Base-by-base conservation (phyloP, 2,797 vertebrate genomes). In the Sparus aurata region DNA sequence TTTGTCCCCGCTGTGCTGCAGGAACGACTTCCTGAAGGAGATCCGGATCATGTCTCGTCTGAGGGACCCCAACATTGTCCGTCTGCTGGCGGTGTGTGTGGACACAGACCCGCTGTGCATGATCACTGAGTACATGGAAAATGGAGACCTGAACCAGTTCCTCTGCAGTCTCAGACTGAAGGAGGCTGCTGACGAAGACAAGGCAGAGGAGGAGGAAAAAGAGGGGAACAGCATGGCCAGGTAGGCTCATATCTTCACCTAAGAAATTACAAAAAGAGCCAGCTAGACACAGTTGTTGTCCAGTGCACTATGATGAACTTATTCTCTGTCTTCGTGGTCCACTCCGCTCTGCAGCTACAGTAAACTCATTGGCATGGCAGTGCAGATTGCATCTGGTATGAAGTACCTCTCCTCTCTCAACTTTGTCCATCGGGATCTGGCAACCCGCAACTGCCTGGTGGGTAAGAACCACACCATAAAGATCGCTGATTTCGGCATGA, bases 111-210 rank as follows among this genome's bases (percentile, higher is more conserved):
- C 98, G 0, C 95, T 99, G 80, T 99, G 98, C 82, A 99, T 99
- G 98, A 98, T 99, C 94, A 99, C 98, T 0, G 98, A 99, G 90
- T 99, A 99, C 94, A 99, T 99, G 98, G 97, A 99, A 85, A 99
- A 99, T 0, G 98, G 98, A 64, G 98, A 99, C 87, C 97, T 99
- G 90, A 99, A 99, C 85, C 98, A 99, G 94, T 99, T 98, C 91
- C 96, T 99, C 66, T 97, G 96, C 85, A 94, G 92, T 22, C 97
- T 97, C 4, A 94, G 96, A 53, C 94, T 95, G 7, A 88, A 91
- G 34, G 92, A 93, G 5, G 75, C 71, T 1, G 34, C 53, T 13
- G 77, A 87, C 50, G 85, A 85, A 22, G 66, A 84, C 49, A 74
- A 82, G 68, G 12, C 47, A 2, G 49, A 79, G 10, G 67, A 80